Evolutionary conservation across 2,113 vertebrate genomes (phyloP), one percentile per base, ranked within the genome.

Genomic region (Myxocyprinus asiaticus): DNA sequence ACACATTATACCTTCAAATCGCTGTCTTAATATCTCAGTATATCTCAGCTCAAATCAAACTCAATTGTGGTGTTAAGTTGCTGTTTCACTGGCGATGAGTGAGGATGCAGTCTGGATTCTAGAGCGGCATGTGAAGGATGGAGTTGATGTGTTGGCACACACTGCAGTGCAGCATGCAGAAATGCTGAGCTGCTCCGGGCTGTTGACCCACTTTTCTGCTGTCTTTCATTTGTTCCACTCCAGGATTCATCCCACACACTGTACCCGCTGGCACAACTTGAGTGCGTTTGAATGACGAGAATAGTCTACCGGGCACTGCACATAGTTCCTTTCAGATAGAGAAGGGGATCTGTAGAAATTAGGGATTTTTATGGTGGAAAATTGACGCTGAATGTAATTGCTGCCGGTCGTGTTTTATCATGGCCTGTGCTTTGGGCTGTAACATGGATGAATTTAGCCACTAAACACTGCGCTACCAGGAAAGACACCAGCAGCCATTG

Each of bases 211-310:
- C 75, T 81, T 83, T 81, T 43, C 66, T 11, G 70, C 72, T 61
- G 15, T 67, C 78, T 71, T 67, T 81, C 65, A 75, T 84, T 84
- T 75, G 76, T 78, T 81, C 79, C 82, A 81, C 79, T 78, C 81
- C 77, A 78, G 75, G 59, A 78, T 84, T 78, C 69, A 69, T 65
- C 56, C 76, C 76, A 70, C 82, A 71, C 51, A 55, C 59, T 51
- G 50, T 62, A 68, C 65, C 70, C 62, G 66, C 48, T 68, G 74
- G 55, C 67, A 48, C 43, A 12, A 33, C 9, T 61, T 48, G 33
- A 59, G 10, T 78, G 69, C 33, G 67, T 17, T 55, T 51, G 58
- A 82, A 67, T 11, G 15, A 66, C 50, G 6, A 55, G 22, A 79
- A 67, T 47, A 80, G 56, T 33, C 59, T 58, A 51, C n/a, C 10